Percentiles rank a stretch among this genome's conserved stretches.
Evolutionary conservation across 2,888 invertebrate species (phyloP).

Genomic region (Drosophila anomalata): DNA sequence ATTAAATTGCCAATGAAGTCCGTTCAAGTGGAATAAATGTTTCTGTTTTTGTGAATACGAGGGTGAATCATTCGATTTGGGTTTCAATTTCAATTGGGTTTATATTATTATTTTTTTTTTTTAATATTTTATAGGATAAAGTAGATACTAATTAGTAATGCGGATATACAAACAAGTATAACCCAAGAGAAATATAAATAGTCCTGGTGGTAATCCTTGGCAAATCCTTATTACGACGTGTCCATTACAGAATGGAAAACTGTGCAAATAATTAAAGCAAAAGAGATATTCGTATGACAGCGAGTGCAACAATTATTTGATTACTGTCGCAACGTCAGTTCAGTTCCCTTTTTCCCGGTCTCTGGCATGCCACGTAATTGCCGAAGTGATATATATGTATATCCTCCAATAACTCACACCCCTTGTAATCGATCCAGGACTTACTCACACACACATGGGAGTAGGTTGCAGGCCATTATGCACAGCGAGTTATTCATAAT

Average conservation of each 20-base stretch:
- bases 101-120: background rate
- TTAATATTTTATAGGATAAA: background rate
- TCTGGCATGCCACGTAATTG: slow-evolving; percentile 57
- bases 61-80: slow-evolving; percentile 30
- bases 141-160: background rate
- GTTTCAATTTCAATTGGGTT: slow-evolving; percentile 16
- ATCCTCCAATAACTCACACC: slow-evolving; percentile 21
- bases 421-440: slow-evolving; percentile 31
- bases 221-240: slow-evolving; percentile 32
- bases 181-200: background rate
- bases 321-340: slow-evolving; percentile 62
- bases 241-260: slow-evolving; percentile 51
- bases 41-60: slow-evolving; percentile 26
- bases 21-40: slow-evolving; percentile 47
- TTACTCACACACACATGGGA: slow-evolving; percentile 20
- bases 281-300: slow-evolving; percentile 56
- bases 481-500: slow-evolving; percentile 72
- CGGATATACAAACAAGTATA: background rate
- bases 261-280: slow-evolving; percentile 67
- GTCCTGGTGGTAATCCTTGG: slow-evolving; percentile 21
- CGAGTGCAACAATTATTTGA: slow-evolving; percentile 75
- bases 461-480: slow-evolving; percentile 64
- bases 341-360: slow-evolving; percentile 6
- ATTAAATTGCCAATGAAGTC: slow-evolving; percentile 57
- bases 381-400: slow-evolving; percentile 71